A percentile compares a stretch with the other conserved stretches of the same genome.
Conservation (phyloP, 2,113 vertebrate genomes). For the Phocoena sinus region DNA sequence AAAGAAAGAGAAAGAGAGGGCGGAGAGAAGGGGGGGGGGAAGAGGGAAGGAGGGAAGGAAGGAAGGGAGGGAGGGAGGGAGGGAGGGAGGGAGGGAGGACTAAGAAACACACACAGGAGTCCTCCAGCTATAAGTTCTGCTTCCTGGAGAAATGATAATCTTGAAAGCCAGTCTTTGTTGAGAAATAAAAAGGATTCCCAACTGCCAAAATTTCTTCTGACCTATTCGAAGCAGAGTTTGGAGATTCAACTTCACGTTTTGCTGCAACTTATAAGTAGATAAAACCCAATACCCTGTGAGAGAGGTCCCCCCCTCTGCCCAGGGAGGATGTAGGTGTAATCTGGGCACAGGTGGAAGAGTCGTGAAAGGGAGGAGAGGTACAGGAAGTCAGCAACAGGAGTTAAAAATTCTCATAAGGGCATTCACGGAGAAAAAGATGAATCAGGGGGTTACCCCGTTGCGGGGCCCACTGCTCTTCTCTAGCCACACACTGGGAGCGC, state of each 20-base stretch:
- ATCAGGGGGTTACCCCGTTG: background rate
- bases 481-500: background rate
- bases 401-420: background rate
- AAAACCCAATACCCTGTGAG: background rate
- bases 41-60: accelerated
- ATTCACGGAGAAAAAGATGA: background rate
- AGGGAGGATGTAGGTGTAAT: background rate
- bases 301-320: too few species aligned
- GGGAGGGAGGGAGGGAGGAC: accelerated
- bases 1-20: accelerated
- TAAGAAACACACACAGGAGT: background rate
- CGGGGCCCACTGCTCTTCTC: background rate
- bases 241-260: background rate
- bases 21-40: accelerated
- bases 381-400: background rate
- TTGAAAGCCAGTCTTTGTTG: background rate
- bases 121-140: background rate
- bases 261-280: background rate
- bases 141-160: background rate
- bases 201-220: background rate
- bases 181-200: background rate
- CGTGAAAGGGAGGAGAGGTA: background rate
- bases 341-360: too few species aligned
- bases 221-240: background rate
- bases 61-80: too few species aligned